Evolutionary conservation across 2,113 vertebrate genomes (phyloP).

Genomic region (Verasper variegatus): DNA sequence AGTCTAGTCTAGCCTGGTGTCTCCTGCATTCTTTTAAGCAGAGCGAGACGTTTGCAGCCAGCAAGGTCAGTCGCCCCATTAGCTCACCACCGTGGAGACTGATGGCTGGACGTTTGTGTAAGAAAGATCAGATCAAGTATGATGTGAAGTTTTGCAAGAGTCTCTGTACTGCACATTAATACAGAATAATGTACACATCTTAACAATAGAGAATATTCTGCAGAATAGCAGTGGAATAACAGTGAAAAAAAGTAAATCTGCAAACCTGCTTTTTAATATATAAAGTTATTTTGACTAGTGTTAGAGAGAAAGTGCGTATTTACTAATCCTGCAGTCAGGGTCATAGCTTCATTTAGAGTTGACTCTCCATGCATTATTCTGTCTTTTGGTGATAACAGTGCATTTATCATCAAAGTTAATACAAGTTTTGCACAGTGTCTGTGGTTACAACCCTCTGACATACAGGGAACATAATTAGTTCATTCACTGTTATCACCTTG

Average conservation of each 20-base stretch:
- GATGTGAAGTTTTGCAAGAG: neutral
- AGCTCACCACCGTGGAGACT: neutral
- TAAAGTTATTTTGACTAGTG: too few species aligned
- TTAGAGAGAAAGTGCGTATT: too few species aligned
- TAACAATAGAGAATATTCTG: neutral
- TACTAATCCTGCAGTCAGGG: too few species aligned
- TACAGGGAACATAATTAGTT: neutral
- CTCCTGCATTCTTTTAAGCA: slow-evolving; percentile 13
- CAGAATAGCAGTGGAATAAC: too few species aligned
- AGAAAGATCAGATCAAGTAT: neutral
- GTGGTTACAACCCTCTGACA: neutral
- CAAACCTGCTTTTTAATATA: too few species aligned
- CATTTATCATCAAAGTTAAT: too few species aligned
- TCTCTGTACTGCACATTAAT: neutral
- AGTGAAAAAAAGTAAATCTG: too few species aligned
- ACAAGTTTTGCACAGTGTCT: too few species aligned
- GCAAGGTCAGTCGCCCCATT: slow-evolving; percentile 28
- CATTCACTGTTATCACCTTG: slow-evolving; percentile 83
- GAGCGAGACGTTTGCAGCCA: slow-evolving; percentile 8
- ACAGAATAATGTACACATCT: neutral
- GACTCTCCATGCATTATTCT: too few species aligned
- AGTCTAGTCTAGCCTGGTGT: slow-evolving; percentile 5
- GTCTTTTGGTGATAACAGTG: too few species aligned
- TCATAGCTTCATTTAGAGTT: neutral
- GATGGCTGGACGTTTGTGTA: slow-evolving; percentile 9